A percentile compares a stretch with the other conserved stretches of the same genome.
phyloP scores from a whole-genome alignment of 2,113 vertebrate genomes.

The Micromys minutus region DNA sequence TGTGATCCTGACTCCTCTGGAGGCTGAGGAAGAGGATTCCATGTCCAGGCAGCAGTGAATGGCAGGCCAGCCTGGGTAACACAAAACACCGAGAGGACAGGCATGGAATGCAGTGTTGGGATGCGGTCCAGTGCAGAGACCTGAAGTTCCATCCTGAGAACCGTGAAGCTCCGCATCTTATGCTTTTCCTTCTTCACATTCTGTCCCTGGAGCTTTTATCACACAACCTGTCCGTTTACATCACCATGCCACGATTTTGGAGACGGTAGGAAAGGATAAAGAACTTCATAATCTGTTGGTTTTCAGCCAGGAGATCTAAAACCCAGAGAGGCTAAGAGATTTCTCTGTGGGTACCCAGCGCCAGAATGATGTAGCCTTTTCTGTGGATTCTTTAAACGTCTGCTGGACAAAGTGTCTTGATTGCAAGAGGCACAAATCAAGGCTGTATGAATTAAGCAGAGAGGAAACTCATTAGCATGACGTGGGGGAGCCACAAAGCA shows the following conservation, averaged over 20 bases:
- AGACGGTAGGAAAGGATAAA: background rate
- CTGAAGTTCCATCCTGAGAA: background rate
- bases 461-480: background rate
- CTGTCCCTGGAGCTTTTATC: background rate
- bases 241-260: background rate
- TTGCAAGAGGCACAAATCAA: background rate
- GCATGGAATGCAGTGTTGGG: background rate
- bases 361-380: fast-evolving
- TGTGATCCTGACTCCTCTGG: background rate
- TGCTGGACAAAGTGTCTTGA: background rate
- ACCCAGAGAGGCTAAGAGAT: background rate
- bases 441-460: background rate
- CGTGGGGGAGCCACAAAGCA: background rate
- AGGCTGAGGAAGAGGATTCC: background rate
- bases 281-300: fast-evolving
- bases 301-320: background rate
- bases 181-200: background rate
- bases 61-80: background rate
- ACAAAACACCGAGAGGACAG: too few relatives aligned
- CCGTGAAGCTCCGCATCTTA: background rate
- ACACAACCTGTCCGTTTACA: background rate
- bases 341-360: background rate
- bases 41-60: background rate
- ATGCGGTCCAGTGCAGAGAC: background rate
- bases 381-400: background rate